Conservation (phyloP, 92 coral and sea anemone species). For the Parazoanthus atlanticus region DNA sequence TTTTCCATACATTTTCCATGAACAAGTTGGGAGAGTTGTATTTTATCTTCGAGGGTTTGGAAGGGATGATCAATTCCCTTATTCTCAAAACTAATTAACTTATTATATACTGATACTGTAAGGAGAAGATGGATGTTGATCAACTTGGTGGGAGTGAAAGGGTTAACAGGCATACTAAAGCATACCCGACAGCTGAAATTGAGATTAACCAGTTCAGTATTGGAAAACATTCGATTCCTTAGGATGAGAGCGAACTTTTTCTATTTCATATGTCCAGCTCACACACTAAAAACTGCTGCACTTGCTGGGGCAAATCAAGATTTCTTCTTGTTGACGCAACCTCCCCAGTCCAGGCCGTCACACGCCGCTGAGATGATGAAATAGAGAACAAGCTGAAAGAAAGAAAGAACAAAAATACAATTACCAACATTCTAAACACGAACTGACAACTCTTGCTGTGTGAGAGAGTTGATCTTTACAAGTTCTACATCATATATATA, state of each 20-base stretch:
- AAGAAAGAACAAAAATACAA: neutral
- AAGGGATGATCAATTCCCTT: no score
- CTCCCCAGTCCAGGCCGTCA: constrained; percentile 87
- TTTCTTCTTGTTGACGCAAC: constrained; percentile 55
- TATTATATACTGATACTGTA: no score
- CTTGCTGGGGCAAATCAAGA: neutral
- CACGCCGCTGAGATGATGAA: constrained; percentile 98
- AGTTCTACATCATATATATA: no score
- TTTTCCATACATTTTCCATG: no score
- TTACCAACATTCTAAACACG: neutral
- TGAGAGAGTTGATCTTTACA: neutral
- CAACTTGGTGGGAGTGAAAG: no score
- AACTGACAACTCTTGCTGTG: neutral
- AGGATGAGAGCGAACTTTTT: neutral
- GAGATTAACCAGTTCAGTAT: neutral
- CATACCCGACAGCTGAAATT: neutral
- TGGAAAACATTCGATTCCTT: neutral
- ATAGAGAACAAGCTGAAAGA: constrained; percentile 85
- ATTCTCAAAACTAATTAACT: no score
- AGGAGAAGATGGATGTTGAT: no score
- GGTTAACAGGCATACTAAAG: no score
- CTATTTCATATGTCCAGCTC: neutral
- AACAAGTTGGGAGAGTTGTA: no score
- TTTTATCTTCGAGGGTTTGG: no score
- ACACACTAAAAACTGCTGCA: neutral